Evolutionary conservation across 2,797 vertebrate species (phyloP), one percentile per base, ranked within the genome.

Genomic region (Botia almorhae): DNA sequence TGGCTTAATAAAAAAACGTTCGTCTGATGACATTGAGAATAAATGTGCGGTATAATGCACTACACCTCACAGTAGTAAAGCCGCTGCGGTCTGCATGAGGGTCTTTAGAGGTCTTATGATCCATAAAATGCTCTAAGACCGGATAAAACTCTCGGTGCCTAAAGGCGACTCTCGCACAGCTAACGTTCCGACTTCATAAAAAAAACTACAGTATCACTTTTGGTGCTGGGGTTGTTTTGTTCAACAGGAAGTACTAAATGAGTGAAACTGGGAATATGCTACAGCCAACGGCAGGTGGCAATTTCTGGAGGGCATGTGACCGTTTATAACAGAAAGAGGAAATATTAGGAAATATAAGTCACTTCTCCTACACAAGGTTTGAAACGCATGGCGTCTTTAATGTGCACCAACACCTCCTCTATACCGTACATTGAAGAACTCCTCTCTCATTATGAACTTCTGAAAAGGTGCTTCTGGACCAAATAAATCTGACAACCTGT

Each of bases 11-110:
- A 69, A 76, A 26, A 83, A 76, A 63, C 7, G 58, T 14, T 69
- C 23, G 23, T 53, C 56, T 77, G 60, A 46, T 70, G 81, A 78
- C 75, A 78, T 36, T 73, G 68, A 76, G 51, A 33, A 58, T 58
- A 70, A 56, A 51, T 72, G 73, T 72, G 68, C 51, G 33, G 39
- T 36, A 43, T 69, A 63, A 79, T 21, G 68, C 76, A 70, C n/a
- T 33, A 74, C 53, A 65, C 50, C 50, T 67, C 17, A 64, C 29
- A 69, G 67, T 51, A 65, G 50, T 83, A 72, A 64, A 72, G 33
- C 16, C 21, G 7, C 33, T 23, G 19, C 8, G 19, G n/a, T 13
- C 33, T 50, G 2, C 36, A 26, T 0, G 2, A 78, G 17, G 39
- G 39, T 61, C 55, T 70, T 82, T 74, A 16, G 17, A 11, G 19